A percentile compares a stretch with the other conserved stretches of the same genome.
Conservation (phyloP, 2,888 invertebrate genomes). For the Eupithecia subumbrata region DNA sequence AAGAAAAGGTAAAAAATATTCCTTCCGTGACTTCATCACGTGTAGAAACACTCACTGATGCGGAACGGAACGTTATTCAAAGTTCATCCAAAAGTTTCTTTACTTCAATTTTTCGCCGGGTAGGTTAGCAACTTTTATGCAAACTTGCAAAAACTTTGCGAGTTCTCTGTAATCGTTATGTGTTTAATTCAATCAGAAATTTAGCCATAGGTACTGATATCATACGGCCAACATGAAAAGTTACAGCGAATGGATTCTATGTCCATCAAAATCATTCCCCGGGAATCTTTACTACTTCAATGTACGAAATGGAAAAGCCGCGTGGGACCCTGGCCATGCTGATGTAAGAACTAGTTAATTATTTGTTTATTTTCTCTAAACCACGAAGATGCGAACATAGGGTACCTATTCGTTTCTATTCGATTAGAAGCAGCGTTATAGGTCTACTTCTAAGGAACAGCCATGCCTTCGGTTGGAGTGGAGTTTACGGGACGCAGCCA, state of each 20-base stretch:
- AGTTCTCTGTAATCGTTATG: too few relatives aligned
- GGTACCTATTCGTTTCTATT: background rate
- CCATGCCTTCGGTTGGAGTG: too few relatives aligned
- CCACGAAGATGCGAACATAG: background rate
- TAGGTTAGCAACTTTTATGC: constrained; percentile 1
- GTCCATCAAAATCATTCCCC: constrained; percentile 67
- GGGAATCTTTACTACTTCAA: constrained; percentile 74
- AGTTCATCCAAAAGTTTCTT: background rate
- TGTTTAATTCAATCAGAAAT: constrained; percentile 6
- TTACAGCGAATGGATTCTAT: constrained; percentile 63
- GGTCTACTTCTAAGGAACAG: too few relatives aligned
- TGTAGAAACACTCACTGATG: too few relatives aligned
- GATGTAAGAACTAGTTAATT: constrained; percentile 50
- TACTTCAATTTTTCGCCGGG: background rate
- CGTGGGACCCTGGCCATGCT: constrained; percentile 60
- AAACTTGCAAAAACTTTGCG: background rate
- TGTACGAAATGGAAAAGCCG: constrained; percentile 62
- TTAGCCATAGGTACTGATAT: constrained; percentile 10
- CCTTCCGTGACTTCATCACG: too few relatives aligned
- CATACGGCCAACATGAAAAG: constrained; percentile 44
- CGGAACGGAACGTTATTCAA: background rate
- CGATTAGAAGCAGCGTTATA: too few relatives aligned
- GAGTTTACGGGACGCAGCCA: too few relatives aligned
- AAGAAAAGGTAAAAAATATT: too few relatives aligned
- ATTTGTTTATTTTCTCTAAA: background rate